These are phyloP conservation scores for Corvus hawaiiensis DNA, from an alignment of 2,113 vertebrate species.

Conservation along the genomic window DNA sequence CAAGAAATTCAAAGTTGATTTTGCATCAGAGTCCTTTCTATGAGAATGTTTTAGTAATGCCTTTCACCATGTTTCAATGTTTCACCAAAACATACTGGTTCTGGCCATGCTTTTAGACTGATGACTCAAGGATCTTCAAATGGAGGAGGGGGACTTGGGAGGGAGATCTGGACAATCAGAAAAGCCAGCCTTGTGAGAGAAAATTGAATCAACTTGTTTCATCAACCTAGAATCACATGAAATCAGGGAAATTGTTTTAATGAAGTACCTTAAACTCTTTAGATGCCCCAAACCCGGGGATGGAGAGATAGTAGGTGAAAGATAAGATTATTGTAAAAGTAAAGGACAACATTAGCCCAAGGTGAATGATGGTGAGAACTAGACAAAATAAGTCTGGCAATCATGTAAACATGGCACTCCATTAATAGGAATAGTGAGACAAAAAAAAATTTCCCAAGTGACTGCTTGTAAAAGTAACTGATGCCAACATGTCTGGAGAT, in stretches of 20 bases:
- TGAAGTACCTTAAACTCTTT: not conserved
- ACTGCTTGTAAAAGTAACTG: not conserved
- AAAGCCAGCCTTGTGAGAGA: not conserved
- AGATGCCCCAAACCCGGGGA: not conserved
- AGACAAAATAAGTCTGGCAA: not conserved
- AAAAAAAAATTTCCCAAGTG: not conserved
- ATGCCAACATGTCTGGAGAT: not conserved
- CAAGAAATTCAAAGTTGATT: not conserved
- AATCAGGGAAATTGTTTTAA: not conserved
- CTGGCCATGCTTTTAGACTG: not conserved
- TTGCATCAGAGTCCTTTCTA: not conserved
- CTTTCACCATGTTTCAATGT: not conserved
- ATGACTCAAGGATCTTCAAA: not conserved
- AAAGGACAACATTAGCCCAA: not conserved
- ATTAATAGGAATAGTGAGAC: not conserved
- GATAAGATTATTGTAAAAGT: not conserved
- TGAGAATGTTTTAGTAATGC: fast-evolving
- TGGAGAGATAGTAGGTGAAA: not conserved
- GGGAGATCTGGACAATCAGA: not conserved
- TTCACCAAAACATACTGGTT: not conserved
- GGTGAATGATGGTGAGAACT: not conserved
- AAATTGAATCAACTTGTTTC: not conserved
- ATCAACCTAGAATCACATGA: not conserved
- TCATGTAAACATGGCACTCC: not conserved
- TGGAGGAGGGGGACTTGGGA: fast-evolving